Evolutionary conservation across 2,113 vertebrate genomes (phyloP).

Genomic region (Columba livia): DNA sequence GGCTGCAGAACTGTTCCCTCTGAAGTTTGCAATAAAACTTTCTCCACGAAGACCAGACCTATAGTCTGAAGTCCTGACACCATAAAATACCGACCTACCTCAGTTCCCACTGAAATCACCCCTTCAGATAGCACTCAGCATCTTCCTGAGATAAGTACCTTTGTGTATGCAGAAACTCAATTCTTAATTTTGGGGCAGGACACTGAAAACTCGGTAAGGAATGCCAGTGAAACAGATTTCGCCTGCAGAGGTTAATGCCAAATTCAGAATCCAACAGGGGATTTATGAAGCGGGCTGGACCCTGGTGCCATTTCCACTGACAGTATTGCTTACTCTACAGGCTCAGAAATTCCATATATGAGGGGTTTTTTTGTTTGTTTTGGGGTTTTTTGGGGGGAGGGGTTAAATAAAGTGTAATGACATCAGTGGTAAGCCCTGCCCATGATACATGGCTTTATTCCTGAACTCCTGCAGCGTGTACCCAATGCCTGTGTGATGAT

Average conservation of each 20-base stretch:
- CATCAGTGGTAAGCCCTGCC: background rate
- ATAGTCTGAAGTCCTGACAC: background rate
- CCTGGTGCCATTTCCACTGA: background rate
- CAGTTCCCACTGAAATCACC: background rate
- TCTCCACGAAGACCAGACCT: background rate
- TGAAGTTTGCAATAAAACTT: slow-evolving; percentile 1
- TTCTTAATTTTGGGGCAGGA: background rate
- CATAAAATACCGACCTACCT: background rate
- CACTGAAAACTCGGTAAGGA: background rate
- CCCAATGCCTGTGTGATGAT: background rate
- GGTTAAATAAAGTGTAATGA: background rate
- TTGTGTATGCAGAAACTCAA: background rate
- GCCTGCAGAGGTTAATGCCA: background rate
- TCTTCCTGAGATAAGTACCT: background rate
- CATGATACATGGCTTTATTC: background rate
- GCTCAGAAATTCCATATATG: background rate
- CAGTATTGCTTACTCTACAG: background rate
- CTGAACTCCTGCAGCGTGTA: background rate
- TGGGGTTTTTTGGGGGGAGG: too few species aligned
- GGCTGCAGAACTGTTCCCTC: background rate
- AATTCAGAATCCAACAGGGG: background rate
- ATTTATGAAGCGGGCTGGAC: background rate
- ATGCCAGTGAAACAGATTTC: background rate
- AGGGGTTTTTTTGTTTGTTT: background rate
- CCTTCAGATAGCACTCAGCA: background rate